phyloP scores from a whole-genome alignment of 2,113 vertebrate species.

The Panurus biarmicus region DNA sequence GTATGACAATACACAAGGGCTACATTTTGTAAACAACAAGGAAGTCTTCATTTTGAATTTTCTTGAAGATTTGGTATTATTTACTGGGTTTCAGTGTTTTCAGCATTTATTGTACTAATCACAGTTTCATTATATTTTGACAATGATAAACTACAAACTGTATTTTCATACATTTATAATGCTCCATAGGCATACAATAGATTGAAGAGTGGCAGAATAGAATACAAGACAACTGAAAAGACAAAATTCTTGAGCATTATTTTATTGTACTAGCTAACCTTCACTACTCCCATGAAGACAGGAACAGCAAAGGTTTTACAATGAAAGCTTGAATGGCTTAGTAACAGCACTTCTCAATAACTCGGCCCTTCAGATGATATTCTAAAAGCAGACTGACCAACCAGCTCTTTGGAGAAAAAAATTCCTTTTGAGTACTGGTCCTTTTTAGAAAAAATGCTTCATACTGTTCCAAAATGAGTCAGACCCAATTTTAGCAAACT shows the following conservation, averaged over 20 bases:
- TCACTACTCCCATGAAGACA: background rate
- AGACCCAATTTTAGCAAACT: slow-evolving; percentile 42
- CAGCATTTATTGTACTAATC: background rate
- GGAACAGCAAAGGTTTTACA: background rate
- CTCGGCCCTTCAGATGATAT: background rate
- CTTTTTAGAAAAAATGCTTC: slow-evolving; percentile 10
- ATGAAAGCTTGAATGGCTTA: slow-evolving; percentile 12
- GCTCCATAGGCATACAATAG: background rate
- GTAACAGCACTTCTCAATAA: background rate
- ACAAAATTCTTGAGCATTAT: background rate
- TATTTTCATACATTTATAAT: background rate
- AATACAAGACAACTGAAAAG: background rate
- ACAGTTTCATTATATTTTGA: background rate
- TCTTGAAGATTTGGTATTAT: background rate
- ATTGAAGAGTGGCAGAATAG: background rate
- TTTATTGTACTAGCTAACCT: background rate
- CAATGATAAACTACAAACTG: background rate
- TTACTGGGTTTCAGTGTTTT: background rate
- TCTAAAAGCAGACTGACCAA: slow-evolving; percentile 30
- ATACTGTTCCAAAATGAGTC: slow-evolving; percentile 46
- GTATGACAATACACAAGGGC: background rate
- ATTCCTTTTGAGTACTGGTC: background rate
- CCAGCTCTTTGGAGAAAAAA: background rate
- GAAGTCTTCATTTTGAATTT: background rate
- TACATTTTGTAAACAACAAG: background rate